A percentile compares a stretch with the other conserved stretches of the same genome.
These are phyloP conservation scores for Steinernema khuongi DNA, from an alignment of 1,140 invertebrate species.

Conservation along the genomic window DNA sequence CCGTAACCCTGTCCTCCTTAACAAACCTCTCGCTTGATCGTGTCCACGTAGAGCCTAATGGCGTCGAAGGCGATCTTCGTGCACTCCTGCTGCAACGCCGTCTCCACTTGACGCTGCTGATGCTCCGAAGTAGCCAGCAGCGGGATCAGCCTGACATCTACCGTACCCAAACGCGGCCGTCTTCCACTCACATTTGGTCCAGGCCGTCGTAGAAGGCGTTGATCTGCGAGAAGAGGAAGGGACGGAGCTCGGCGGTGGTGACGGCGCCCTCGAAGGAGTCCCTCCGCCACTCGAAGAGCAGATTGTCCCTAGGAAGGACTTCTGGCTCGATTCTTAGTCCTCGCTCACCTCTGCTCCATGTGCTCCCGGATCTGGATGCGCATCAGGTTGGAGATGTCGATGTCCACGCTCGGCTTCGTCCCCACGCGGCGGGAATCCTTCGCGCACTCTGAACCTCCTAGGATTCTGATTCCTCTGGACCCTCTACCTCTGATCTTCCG, in stretches of 20 bases:
- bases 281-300: background rate
- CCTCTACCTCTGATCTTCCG: background rate
- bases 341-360: background rate
- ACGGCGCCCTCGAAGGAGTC: background rate
- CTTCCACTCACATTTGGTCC: constrained; percentile 7
- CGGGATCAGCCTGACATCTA: background rate
- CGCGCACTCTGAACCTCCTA: background rate
- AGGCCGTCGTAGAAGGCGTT: background rate
- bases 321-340: background rate
- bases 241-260: background rate
- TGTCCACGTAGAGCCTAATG: background rate
- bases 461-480: background rate
- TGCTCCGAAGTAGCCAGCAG: background rate
- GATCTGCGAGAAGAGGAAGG: background rate
- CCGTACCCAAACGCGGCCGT: background rate
- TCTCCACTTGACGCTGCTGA: background rate
- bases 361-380: background rate
- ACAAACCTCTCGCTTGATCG: background rate
- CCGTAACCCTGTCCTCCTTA: no score
- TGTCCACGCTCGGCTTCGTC: background rate
- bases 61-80: background rate
- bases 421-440: background rate
- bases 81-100: background rate
- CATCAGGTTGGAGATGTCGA: constrained; percentile 1
- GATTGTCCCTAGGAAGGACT: background rate